phyloP scores from a whole-genome alignment of 2,888 invertebrate species.

The Epicampocera succincta region DNA sequence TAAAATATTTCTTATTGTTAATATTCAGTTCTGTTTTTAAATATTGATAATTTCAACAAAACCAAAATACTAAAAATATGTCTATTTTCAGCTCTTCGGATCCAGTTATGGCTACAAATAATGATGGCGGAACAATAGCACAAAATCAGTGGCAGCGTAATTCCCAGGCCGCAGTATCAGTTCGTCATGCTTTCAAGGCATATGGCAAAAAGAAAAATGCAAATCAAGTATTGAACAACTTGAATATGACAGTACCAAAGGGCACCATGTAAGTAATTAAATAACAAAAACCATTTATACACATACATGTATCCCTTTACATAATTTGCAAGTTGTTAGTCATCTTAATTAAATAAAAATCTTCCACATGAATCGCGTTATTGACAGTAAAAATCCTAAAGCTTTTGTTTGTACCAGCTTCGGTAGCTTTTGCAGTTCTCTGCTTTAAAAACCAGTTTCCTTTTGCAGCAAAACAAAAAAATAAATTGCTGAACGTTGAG shows the following conservation, averaged over 20 bases:
- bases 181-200: constrained; percentile 93
- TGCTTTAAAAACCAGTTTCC: constrained; percentile 24
- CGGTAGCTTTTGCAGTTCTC: not conserved
- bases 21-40: not conserved
- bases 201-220: constrained; percentile 94
- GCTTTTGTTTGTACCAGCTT: not conserved
- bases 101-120: constrained; percentile 80
- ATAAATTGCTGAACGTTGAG: constrained; percentile 34
- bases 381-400: constrained; percentile 16
- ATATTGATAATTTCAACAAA: not conserved
- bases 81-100: constrained; percentile 78
- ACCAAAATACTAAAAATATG: not conserved
- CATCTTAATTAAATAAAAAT: constrained; percentile 8
- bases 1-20: not conserved
- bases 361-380: not conserved
- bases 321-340: constrained; percentile 10
- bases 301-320: not conserved
- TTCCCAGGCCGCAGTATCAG: constrained; percentile 91
- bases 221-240: constrained; percentile 92
- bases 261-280: constrained; percentile 93
- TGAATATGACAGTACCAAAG: constrained; percentile 96
- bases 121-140: constrained; percentile 79
- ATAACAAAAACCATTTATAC: not conserved
- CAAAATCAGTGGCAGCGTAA: constrained; percentile 85
- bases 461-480: not conserved